Evolutionary conservation across 1,140 invertebrate species (phyloP), one percentile per base, ranked within the genome.

Genomic region (Mercenaria mercenaria): DNA sequence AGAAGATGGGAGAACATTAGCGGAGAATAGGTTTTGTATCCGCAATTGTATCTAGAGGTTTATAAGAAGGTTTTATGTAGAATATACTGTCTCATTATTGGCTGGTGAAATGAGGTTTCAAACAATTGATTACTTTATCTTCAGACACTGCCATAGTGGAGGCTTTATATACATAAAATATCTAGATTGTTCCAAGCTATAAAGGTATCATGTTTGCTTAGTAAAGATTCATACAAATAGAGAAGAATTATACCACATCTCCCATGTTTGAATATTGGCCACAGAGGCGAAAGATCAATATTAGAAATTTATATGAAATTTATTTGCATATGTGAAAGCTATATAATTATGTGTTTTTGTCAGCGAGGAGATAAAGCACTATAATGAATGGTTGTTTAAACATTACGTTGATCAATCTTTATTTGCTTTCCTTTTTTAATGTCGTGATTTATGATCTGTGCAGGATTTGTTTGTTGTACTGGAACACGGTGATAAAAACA

Each of bases 251-350:
- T 8, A 61, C 86, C 32, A 52, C 76, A 39, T 39, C 41, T 39
- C 41, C 41, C 26, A 29, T 88, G 86, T 88, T 88, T 88, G 61
- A 67, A 80, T 81, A 88, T 81, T 88, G 39, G 76, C 76, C 76
- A 34, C 13, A 23, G 43, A 61, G 86, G 86, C 86, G 59, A 88
- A 88, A 81, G 86, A 88, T 88, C 86, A 88, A 88, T 88, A 88
- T 88, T 88, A 61, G 77, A 79, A 80, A 72, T 88, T 88, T 88
- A 88, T 88, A 88, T 88, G 86, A 88, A 88, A 88, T 88, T 88
- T 88, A 88, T 88, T 88, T 88, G 77, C 86, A 80, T 88, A 79
- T 81, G 56, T 81, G 86, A 88, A 81, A 81, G 86, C 86, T 88
- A 52, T 88, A 88, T 81, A 88, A 88, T 88, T 88, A 88, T 88